A percentile compares a stretch with the other conserved stretches of the same genome.
These are phyloP conservation scores for Eugnorisma glareosa DNA, from an alignment of 2,888 invertebrate species.

Conservation along the genomic window DNA sequence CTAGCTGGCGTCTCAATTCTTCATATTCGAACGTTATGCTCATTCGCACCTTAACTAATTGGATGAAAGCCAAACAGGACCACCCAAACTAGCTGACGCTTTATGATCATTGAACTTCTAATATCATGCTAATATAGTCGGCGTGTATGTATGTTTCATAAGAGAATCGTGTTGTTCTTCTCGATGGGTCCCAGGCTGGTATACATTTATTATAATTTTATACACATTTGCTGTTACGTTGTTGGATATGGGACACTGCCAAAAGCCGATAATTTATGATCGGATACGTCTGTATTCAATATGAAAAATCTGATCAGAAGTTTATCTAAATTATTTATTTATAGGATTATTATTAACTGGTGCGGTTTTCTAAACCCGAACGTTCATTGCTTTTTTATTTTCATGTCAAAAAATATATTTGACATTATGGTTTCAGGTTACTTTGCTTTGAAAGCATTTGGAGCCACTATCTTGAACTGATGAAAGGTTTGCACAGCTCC, in stretches of 20 bases:
- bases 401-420: slow-evolving; percentile 35
- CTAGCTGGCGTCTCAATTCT: slow-evolving; percentile 65
- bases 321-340: slow-evolving; percentile 40
- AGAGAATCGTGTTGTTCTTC: slow-evolving; percentile 37
- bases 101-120: slow-evolving; percentile 70
- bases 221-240: slow-evolving; percentile 52
- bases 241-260: slow-evolving; percentile 62
- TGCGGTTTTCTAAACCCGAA: slow-evolving; percentile 8
- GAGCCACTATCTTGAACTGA: slow-evolving; percentile 36
- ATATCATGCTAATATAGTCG: slow-evolving; percentile 54
- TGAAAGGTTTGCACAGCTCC: slow-evolving; percentile 38
- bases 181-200: slow-evolving; percentile 22
- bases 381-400: slow-evolving; percentile 16
- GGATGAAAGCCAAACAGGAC: slow-evolving; percentile 77
- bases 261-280: slow-evolving; percentile 61
- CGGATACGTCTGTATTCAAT: slow-evolving; percentile 60
- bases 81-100: slow-evolving; percentile 73
- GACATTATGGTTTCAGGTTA: slow-evolving; percentile 40
- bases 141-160: slow-evolving; percentile 38
- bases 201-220: slow-evolving; percentile 57
- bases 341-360: slow-evolving; percentile 20
- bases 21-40: slow-evolving; percentile 65
- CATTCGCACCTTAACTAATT: slow-evolving; percentile 79
- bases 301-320: slow-evolving; percentile 55
- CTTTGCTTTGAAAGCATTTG: slow-evolving; percentile 37